Evolutionary conservation across 92 coral and sea anemone genomes (phyloP).

Genomic region (Ricordea florida): DNA sequence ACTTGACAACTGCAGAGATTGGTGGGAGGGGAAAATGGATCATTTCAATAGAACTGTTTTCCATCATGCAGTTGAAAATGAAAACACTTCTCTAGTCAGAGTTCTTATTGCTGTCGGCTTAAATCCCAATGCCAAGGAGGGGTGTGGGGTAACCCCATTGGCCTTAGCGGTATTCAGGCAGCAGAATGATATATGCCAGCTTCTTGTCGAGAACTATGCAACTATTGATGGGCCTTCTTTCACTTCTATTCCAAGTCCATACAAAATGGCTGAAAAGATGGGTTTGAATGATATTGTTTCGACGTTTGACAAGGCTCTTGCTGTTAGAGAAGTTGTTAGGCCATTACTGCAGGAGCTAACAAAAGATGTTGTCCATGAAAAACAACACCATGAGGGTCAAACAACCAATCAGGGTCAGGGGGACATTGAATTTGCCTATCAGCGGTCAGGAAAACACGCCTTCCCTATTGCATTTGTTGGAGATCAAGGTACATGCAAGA

Average conservation of each 20-base stretch:
- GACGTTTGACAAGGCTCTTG: not conserved
- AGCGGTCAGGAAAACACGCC: not conserved
- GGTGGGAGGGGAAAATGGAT: slow-evolving; percentile 37
- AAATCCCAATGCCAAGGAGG: slow-evolving; percentile 41
- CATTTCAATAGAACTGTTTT: slow-evolving; percentile 39
- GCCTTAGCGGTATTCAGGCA: slow-evolving; percentile 33
- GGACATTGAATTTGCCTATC: not conserved
- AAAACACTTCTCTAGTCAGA: slow-evolving; percentile 23
- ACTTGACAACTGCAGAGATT: not conserved
- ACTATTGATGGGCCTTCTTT: slow-evolving; percentile 13
- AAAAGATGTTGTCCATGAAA: not conserved
- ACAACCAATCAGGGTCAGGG: not conserved
- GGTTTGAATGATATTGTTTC: not conserved
- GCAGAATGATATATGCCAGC: slow-evolving; percentile 26
- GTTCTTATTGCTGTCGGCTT: slow-evolving; percentile 34
- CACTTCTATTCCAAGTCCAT: slow-evolving; percentile 33
- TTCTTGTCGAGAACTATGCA: slow-evolving; percentile 36
- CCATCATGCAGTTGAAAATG: slow-evolving; percentile 18
- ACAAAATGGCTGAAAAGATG: slow-evolving; percentile 24
- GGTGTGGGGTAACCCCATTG: slow-evolving; percentile 46
- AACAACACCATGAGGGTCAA: not conserved
- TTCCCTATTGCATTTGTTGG: slow-evolving; percentile 37
- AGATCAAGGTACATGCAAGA: slow-evolving; percentile 50
- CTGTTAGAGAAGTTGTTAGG: not conserved
- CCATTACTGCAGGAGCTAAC: not conserved